Percentiles rank a stretch among this genome's conserved stretches.
Conservation (phyloP, 2,113 vertebrate genomes). For the Oncorhynchus tshawytscha region DNA sequence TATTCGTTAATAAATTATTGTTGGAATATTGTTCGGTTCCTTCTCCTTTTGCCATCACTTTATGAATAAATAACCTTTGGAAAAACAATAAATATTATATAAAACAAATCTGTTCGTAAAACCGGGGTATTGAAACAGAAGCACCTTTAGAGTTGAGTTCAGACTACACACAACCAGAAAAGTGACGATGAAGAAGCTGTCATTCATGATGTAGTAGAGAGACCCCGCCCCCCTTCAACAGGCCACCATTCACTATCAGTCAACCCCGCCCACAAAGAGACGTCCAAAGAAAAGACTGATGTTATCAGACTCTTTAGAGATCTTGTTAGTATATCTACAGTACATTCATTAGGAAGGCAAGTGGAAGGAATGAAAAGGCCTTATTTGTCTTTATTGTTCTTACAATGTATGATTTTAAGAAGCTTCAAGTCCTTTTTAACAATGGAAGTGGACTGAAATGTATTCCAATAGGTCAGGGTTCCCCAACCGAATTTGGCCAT, state of each 20-base stretch:
- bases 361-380: no score
- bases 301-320: not conserved
- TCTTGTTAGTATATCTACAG: not conserved
- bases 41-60: constrained; percentile 72
- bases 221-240: constrained; percentile 24
- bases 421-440: no score
- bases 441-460: no score
- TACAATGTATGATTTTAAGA: no score
- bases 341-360: no score
- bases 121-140: no score
- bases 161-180: not conserved
- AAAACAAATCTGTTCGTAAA: not conserved
- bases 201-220: constrained; percentile 17
- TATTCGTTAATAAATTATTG: constrained; percentile 63
- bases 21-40: constrained; percentile 71
- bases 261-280: not conserved
- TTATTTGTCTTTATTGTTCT: not conserved
- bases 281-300: not conserved
- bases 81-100: not conserved
- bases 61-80: not conserved
- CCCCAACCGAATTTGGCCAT: no score
- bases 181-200: not conserved
- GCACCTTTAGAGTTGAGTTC: not conserved
- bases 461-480: no score
- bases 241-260: not conserved